Percentiles rank a stretch among this genome's conserved stretches.
Conservation (phyloP, 2,888 invertebrate species). For the Blera fallax region DNA sequence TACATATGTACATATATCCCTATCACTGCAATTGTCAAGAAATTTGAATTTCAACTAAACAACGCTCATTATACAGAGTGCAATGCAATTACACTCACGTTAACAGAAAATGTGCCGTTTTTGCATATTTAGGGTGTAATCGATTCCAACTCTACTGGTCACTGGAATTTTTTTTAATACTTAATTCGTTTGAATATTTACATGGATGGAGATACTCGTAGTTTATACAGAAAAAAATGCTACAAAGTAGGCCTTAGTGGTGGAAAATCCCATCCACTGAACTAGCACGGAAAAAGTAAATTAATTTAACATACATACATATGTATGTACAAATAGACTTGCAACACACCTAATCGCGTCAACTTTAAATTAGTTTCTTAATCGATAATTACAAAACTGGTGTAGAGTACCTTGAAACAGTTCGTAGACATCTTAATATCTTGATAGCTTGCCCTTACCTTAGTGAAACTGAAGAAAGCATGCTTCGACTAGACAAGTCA, state of each 20-base stretch:
- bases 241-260: neutral
- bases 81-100: constrained; percentile 48
- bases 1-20: constrained; percentile 1
- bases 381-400: neutral
- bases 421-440: neutral
- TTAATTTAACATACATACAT: neutral
- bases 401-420: neutral
- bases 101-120: constrained; percentile 55
- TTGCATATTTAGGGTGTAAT: constrained; percentile 62
- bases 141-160: constrained; percentile 36
- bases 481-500: too few relatives aligned
- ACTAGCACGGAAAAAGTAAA: neutral
- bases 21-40: constrained; percentile 50
- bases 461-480: too few relatives aligned
- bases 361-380: neutral
- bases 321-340: neutral
- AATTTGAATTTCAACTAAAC: constrained; percentile 46
- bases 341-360: neutral
- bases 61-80: constrained; percentile 23
- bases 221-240: neutral
- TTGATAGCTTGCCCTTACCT: neutral
- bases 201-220: neutral
- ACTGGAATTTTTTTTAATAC: constrained; percentile 14
- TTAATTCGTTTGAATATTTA: neutral
- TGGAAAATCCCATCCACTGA: neutral